Evolutionary conservation across 2,888 invertebrate genomes (phyloP).

Genomic region (Agonopterix alstromeriana): DNA sequence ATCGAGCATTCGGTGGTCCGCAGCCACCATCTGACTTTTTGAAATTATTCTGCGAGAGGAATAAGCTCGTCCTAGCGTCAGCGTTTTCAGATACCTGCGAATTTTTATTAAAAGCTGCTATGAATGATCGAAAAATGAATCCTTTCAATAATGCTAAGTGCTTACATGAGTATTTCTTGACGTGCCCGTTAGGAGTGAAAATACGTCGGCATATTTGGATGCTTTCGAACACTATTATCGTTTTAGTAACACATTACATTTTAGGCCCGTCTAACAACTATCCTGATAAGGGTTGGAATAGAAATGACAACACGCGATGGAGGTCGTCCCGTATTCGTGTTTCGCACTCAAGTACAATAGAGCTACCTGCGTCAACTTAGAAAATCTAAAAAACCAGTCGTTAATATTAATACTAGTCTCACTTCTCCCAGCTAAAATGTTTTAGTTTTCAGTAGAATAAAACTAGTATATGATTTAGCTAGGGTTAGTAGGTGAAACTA

Average conservation of each 20-base stretch:
- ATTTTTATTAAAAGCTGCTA: not conserved
- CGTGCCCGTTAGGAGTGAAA: too few species aligned
- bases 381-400: not conserved
- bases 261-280: conserved; percentile 30
- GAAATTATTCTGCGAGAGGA: conserved; percentile 10
- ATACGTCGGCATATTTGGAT: too few species aligned
- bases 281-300: conserved; percentile 44
- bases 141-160: too few species aligned
- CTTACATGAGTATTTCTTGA: too few species aligned
- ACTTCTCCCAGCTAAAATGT: not conserved
- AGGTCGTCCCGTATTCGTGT: conserved; percentile 40
- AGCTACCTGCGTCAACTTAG: not conserved
- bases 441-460: not conserved
- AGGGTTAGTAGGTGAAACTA: conserved; percentile 16
- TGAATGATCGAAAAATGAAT: not conserved
- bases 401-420: too few species aligned
- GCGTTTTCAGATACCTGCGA: not conserved
- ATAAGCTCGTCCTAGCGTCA: conserved; percentile 10
- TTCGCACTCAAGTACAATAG: conserved; percentile 23
- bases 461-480: not conserved
- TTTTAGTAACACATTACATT: conserved; percentile 14
- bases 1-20: conserved; percentile 34
- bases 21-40: conserved; percentile 30
- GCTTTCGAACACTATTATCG: too few species aligned
- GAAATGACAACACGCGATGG: conserved; percentile 39